Evolutionary conservation across 2,797 vertebrate genomes (phyloP), one percentile per base, ranked within the genome.

Genomic region (Anguilla obscura): DNA sequence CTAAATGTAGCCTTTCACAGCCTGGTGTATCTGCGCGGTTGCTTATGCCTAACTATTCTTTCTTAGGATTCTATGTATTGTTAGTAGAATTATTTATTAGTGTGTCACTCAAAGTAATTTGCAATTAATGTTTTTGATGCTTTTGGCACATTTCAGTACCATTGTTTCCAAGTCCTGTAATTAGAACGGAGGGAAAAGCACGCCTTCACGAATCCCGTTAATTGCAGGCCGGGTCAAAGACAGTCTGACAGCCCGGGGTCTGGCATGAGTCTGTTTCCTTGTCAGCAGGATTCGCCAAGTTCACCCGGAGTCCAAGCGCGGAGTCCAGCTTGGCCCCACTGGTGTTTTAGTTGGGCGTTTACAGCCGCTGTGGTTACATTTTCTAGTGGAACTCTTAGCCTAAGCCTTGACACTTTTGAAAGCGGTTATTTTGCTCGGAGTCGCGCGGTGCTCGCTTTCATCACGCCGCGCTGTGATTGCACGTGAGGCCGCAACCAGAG

Each of bases 331-430:
- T 50, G 79, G 79, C 40, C 79, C 79, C 18, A 2, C 88, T 40
- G 90, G 91, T 94, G 93, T 96, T 95, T 95, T 94, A 87, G 54
- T 94, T 94, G 92, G 91, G 93, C 89, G 91, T 92, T 92, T 95
- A 96, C 94, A 94, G 95, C 92, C 91, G 90, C 87, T 95, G 94
- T 92, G 94, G 94, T 96, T 96, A 93, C 94, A 94, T 94, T 94
- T 95, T 94, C 92, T 91, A 89, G 92, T 92, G 93, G 93, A 94
- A 90, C 91, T 94, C 92, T 86, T 91, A 95, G 94, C 92, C 93
- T 93, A 89, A 36, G 91, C 94, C 94, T 79, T 95, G 93, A 95
- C 93, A 95, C 94, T 88, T 91, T 89, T 27, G 83, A 84, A 40
- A 45, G 79, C 4, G 79, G 45, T 82, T 82, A 50, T 50, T 82